Conservation (phyloP, 2,113 vertebrate genomes). For the Astur gentilis region DNA sequence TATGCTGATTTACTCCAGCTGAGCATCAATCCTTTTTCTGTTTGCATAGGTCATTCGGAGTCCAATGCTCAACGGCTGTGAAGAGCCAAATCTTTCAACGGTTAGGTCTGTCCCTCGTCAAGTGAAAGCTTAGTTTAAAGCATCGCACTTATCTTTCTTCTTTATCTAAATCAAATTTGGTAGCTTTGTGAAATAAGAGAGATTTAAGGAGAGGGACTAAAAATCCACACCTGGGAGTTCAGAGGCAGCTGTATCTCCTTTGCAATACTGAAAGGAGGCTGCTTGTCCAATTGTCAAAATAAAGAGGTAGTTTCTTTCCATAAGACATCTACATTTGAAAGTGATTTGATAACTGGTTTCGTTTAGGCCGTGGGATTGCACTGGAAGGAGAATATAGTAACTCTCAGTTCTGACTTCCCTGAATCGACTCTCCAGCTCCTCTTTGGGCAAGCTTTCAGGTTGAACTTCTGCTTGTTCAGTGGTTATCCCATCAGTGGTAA, state of each 20-base stretch:
- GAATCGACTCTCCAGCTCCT: background rate
- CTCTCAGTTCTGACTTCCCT: background rate
- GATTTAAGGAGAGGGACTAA: background rate
- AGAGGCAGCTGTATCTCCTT: background rate
- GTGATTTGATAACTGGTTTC: conserved; percentile 3
- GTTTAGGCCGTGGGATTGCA: background rate
- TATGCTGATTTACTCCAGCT: background rate
- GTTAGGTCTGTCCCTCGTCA: background rate
- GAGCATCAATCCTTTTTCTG: background rate
- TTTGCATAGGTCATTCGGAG: background rate
- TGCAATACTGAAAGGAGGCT: background rate
- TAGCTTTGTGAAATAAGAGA: background rate
- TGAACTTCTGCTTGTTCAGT: background rate
- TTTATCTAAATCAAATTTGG: background rate
- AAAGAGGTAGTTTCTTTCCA: background rate
- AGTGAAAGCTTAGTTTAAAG: background rate
- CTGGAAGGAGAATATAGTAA: background rate
- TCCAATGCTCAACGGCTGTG: fast-evolving
- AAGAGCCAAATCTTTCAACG: background rate
- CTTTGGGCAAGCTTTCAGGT: background rate
- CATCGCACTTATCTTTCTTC: background rate
- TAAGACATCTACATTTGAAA: background rate
- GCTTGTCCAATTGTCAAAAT: background rate
- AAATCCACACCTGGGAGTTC: background rate
- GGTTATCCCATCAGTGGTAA: background rate